These are phyloP conservation scores for Cecidostiba fungosa DNA, from an alignment of 2,888 invertebrate species.

Conservation along the genomic window DNA sequence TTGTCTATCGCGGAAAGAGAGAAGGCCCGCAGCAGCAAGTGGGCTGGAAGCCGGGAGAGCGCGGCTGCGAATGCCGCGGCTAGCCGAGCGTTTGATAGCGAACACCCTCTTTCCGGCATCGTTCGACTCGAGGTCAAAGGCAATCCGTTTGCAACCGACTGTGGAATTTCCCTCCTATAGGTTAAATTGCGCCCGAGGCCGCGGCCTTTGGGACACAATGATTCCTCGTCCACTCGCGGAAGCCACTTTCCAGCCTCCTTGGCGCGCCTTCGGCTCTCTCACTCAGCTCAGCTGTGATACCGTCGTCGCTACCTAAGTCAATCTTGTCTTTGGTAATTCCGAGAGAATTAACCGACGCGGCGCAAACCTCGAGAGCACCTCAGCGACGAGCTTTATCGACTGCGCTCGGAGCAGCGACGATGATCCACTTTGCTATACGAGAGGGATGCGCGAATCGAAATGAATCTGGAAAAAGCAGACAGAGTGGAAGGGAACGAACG, in stretches of 20 bases:
- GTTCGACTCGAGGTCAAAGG: constrained; percentile 70
- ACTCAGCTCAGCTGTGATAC: neutral
- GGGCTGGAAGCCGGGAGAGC: constrained; percentile 61
- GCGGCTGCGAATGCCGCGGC: constrained; percentile 70
- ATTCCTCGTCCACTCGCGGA: constrained; percentile 49
- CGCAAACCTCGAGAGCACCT: neutral
- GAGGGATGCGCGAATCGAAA: constrained; percentile 63
- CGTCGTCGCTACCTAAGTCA: constrained; percentile 56
- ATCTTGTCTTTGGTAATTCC: constrained; percentile 60
- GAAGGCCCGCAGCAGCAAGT: constrained; percentile 55
- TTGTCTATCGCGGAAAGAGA: constrained; percentile 70
- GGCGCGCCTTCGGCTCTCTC: constrained; percentile 7
- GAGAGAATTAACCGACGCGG: constrained; percentile 30
- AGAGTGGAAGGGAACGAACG: constrained; percentile 60
- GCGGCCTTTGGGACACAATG: constrained; percentile 65
- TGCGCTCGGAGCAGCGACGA: constrained; percentile 58
- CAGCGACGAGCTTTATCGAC: neutral
- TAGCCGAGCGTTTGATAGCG: constrained; percentile 75
- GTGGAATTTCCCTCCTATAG: constrained; percentile 70
- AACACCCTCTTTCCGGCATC: constrained; percentile 71
- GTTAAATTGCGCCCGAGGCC: constrained; percentile 69
- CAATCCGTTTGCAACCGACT: constrained; percentile 69
- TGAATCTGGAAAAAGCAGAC: constrained; percentile 74
- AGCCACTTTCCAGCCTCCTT: constrained; percentile 53
- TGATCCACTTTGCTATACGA: constrained; percentile 10